Conservation (phyloP, 1,140 invertebrate species). For the Nautilus pompilius region DNA sequence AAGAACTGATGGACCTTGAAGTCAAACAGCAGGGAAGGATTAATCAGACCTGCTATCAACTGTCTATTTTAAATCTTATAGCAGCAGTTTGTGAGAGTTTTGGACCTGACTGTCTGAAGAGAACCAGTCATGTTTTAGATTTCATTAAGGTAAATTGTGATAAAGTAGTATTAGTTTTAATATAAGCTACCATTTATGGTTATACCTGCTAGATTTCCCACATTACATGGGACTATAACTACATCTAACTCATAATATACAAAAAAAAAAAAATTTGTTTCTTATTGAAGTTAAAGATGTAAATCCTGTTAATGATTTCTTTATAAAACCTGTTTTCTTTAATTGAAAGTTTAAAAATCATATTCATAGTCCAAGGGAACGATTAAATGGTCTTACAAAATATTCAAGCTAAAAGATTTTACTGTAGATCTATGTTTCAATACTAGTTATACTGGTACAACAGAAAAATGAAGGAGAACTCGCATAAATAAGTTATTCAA, state of each 20-base stretch:
- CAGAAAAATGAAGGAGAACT: too few species aligned
- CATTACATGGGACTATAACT: background rate
- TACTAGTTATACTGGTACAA: too few species aligned
- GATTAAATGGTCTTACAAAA: too few species aligned
- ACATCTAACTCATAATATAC: background rate
- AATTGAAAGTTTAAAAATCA: too few species aligned
- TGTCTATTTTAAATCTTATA: constrained; percentile 29
- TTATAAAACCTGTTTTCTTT: background rate
- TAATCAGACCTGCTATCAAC: constrained; percentile 14
- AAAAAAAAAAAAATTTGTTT: constrained; percentile 6
- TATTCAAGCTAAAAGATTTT: too few species aligned
- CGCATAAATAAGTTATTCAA: too few species aligned
- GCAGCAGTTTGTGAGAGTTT: constrained; percentile 34
- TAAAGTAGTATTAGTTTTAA: too few species aligned
- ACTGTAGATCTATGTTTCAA: too few species aligned
- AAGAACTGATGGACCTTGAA: constrained; percentile 6
- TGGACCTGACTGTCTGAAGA: constrained; percentile 29
- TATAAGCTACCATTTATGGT: background rate
- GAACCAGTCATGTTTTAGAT: constrained; percentile 30
- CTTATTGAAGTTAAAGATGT: background rate
- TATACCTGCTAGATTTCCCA: background rate
- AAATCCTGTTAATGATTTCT: background rate
- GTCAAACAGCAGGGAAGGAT: background rate
- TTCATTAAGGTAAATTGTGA: constrained; percentile 35
- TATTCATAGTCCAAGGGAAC: too few species aligned